Conservation (phyloP, 1,140 invertebrate species). For the Odontomachus brunneus region DNA sequence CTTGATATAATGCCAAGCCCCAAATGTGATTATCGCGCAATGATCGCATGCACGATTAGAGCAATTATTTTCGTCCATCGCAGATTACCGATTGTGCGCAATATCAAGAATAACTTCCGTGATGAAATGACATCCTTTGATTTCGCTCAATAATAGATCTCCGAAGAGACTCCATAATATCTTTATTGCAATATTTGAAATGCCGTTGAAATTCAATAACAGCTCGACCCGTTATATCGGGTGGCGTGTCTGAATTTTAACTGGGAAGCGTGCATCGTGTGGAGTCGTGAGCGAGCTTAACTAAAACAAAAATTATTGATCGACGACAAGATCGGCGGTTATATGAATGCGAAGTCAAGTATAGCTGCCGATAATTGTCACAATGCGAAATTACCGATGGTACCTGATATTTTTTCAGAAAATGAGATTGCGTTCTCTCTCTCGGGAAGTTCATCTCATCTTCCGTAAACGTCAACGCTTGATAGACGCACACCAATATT, state of each 20-base stretch:
- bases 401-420: neutral
- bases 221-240: constrained; percentile 37
- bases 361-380: neutral
- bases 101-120: constrained; percentile 50
- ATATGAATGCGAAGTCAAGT: neutral
- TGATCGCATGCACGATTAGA: constrained; percentile 30
- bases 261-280: neutral
- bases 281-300: constrained; percentile 17
- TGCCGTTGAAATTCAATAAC: constrained; percentile 51
- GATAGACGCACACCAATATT: neutral
- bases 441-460: neutral
- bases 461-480: neutral
- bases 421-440: neutral
- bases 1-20: constrained; percentile 23
- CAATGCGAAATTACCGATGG: constrained; percentile 1
- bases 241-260: constrained; percentile 49
- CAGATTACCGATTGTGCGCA: constrained; percentile 7
- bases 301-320: constrained; percentile 37
- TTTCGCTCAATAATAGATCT: constrained; percentile 54
- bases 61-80: constrained; percentile 35
- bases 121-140: constrained; percentile 57
- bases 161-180: constrained; percentile 42
- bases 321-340: constrained; percentile 1
- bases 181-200: constrained; percentile 56
- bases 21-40: constrained; percentile 17